Conservation (phyloP, 2,888 invertebrate species). For the Apamea crenata region DNA sequence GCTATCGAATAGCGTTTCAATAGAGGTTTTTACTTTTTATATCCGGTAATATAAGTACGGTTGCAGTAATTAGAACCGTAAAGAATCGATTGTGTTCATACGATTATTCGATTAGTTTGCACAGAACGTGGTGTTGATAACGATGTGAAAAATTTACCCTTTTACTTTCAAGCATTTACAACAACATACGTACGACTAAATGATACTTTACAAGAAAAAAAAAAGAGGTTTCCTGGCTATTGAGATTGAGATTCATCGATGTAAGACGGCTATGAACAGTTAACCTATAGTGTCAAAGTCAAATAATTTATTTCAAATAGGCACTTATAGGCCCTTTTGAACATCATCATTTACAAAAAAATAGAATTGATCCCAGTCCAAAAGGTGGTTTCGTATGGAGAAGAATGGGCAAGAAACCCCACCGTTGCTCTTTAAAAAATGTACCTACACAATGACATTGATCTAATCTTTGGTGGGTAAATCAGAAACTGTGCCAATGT, state of each 20-base stretch:
- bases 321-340: too few relatives aligned
- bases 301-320: too few relatives aligned
- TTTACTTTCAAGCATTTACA: neutral
- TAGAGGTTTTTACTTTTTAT: neutral
- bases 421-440: too few relatives aligned
- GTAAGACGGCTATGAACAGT: too few relatives aligned
- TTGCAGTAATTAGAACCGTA: slow-evolving; percentile 25
- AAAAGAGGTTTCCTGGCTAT: neutral
- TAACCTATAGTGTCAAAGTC: too few relatives aligned
- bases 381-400: too few relatives aligned
- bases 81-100: slow-evolving; percentile 54
- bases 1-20: neutral
- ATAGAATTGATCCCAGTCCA: too few relatives aligned
- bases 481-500: neutral
- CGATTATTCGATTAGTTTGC: slow-evolving; percentile 47
- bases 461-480: neutral
- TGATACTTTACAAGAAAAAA: neutral
- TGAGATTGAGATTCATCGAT: neutral
- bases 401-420: too few relatives aligned
- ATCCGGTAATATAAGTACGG: neutral
- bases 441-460: too few relatives aligned
- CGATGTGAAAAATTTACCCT: neutral
- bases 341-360: too few relatives aligned
- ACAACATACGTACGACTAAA: neutral
- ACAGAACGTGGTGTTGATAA: slow-evolving; percentile 37